These are phyloP conservation scores for Phengaris alcon DNA, from an alignment of 2,888 invertebrate species.

Conservation along the genomic window DNA sequence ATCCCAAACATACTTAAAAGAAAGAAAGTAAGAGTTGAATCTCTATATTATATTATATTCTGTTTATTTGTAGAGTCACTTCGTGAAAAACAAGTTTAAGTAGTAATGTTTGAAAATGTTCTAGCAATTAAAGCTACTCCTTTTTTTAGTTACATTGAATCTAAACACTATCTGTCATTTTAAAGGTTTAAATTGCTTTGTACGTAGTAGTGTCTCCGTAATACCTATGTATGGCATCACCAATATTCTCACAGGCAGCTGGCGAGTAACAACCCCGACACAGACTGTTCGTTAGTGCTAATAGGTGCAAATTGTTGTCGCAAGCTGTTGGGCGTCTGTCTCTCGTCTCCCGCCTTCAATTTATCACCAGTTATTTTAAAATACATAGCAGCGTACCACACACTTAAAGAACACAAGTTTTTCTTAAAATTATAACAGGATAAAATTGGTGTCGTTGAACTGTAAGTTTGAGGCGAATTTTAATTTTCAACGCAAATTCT, in stretches of 20 bases:
- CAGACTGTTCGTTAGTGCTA: slow-evolving; percentile 23
- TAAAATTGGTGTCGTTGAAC: background rate
- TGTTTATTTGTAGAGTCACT: too few relatives aligned
- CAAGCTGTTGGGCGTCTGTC: slow-evolving; percentile 3
- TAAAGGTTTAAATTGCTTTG: background rate
- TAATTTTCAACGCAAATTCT: too few relatives aligned
- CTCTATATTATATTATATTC: too few relatives aligned
- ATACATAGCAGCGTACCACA: slow-evolving; percentile 5
- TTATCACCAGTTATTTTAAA: slow-evolving; percentile 26
- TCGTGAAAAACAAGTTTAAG: too few relatives aligned
- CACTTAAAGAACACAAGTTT: background rate
- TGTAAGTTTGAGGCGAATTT: too few relatives aligned
- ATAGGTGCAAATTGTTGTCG: slow-evolving; percentile 27
- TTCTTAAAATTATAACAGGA: background rate
- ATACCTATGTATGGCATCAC: background rate
- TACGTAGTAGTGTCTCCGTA: background rate
- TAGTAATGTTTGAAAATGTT: too few relatives aligned
- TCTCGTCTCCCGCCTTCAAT: background rate
- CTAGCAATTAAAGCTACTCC: too few relatives aligned
- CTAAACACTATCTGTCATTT: background rate
- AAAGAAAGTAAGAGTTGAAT: too few relatives aligned
- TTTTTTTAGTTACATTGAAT: background rate
- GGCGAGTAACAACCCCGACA: slow-evolving; percentile 1
- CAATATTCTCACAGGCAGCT: background rate
- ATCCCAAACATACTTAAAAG: too few relatives aligned